phyloP scores from a whole-genome alignment of 2,113 vertebrate species.

The Rhinichthys klamathensis region DNA sequence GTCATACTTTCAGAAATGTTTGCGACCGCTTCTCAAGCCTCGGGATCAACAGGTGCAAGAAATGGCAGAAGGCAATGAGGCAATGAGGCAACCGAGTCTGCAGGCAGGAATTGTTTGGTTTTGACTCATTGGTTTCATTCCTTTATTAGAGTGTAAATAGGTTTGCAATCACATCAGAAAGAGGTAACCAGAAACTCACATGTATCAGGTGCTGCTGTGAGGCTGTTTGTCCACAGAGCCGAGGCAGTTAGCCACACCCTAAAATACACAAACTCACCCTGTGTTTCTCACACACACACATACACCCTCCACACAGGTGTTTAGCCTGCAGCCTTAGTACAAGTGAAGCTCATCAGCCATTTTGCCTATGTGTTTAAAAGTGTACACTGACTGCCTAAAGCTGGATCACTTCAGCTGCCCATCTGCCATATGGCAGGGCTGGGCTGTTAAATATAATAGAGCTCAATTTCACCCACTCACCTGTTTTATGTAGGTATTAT shows the following conservation, averaged over 20 bases:
- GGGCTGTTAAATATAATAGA: conserved; percentile 33
- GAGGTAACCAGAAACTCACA: conserved; percentile 44
- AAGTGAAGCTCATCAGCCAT: conserved; percentile 56
- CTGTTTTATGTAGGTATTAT: conserved; percentile 18
- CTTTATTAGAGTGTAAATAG: conserved; percentile 44
- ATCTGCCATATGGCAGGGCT: conserved; percentile 44
- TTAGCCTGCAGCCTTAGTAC: conserved; percentile 59
- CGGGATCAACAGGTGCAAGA: conserved; percentile 32
- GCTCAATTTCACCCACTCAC: conserved; percentile 17
- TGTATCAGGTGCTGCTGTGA: conserved; percentile 50
- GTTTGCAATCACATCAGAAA: conserved; percentile 40
- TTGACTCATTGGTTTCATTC: conserved; percentile 56
- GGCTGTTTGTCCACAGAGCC: conserved; percentile 43
- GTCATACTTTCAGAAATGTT: conserved; percentile 33
- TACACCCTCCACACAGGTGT: conserved; percentile 56
- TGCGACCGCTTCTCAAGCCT: conserved; percentile 26
- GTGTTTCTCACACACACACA: conserved; percentile 43
- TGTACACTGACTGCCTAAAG: conserved; percentile 44
- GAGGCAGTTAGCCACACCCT: conserved; percentile 34
- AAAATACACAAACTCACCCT: conserved; percentile 5
- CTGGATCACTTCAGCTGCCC: conserved; percentile 39
- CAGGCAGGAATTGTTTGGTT: conserved; percentile 35
- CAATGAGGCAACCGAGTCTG: conserved; percentile 33
- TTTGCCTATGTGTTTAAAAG: conserved; percentile 40
- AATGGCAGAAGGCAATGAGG: conserved; percentile 37